These are phyloP conservation scores for Escarpia spicata DNA, from an alignment of 2,888 invertebrate genomes.

Conservation along the genomic window DNA sequence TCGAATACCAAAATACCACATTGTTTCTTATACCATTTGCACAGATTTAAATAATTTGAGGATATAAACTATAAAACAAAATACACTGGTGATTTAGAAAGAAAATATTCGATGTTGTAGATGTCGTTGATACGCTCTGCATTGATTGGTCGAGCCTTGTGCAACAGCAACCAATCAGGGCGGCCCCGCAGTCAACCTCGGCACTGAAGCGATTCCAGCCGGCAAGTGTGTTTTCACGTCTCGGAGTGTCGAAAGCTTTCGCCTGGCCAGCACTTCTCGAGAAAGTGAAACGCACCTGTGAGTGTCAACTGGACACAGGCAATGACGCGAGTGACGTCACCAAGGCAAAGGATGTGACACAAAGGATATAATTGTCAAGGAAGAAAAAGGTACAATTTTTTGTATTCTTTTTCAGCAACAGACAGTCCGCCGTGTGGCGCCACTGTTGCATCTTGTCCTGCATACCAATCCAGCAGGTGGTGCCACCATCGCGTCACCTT, in stretches of 20 bases:
- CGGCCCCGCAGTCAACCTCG: constrained; percentile 65
- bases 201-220: constrained; percentile 84
- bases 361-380: too few species aligned
- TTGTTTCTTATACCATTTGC: too few species aligned
- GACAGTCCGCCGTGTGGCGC: too few species aligned
- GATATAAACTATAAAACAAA: too few species aligned
- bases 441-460: too few species aligned
- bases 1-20: too few species aligned
- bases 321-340: constrained; percentile 1
- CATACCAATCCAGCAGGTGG: too few species aligned
- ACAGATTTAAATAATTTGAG: too few species aligned
- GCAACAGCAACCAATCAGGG: constrained; percentile 57
- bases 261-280: constrained; percentile 76
- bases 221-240: constrained; percentile 79
- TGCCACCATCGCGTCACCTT: too few species aligned
- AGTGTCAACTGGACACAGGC: constrained; percentile 51
- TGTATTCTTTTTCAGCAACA: too few species aligned
- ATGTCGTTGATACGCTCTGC: constrained; percentile 90
- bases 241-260: constrained; percentile 82
- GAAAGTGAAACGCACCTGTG: constrained; percentile 57
- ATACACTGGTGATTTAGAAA: not conserved
- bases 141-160: constrained; percentile 90
- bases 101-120: constrained; percentile 56
- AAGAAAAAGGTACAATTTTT: too few species aligned
- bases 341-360: too few species aligned